Percentiles rank a stretch among this genome's conserved stretches.
These are phyloP conservation scores for Chromoteleia sp. DNA, from an alignment of 2,888 invertebrate species.

Conservation along the genomic window DNA sequence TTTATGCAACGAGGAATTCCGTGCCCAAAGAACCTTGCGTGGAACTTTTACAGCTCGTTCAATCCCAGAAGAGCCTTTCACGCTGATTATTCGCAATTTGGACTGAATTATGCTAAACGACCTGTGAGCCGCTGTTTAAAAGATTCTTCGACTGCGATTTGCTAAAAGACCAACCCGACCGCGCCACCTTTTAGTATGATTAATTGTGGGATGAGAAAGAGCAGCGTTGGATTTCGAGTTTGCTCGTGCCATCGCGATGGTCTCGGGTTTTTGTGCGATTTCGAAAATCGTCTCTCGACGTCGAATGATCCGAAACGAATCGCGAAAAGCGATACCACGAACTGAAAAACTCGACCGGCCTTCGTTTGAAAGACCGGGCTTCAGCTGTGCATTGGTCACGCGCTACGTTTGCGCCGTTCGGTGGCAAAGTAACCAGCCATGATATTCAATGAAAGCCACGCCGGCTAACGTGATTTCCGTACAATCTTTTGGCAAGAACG, in stretches of 20 bases:
- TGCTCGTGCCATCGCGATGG: conserved; percentile 50
- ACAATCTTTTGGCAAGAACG: conserved; percentile 19
- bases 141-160: neutral
- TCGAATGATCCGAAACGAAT: conserved; percentile 56
- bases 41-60: conserved; percentile 20
- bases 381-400: conserved; percentile 46
- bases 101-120: conserved; percentile 13
- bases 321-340: conserved; percentile 48
- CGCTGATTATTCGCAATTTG: conserved; percentile 5
- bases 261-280: conserved; percentile 25
- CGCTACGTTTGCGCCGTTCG: conserved; percentile 48
- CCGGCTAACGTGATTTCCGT: conserved; percentile 37
- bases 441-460: conserved; percentile 52
- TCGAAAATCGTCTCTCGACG: conserved; percentile 35
- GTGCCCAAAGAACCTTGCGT: neutral
- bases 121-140: neutral
- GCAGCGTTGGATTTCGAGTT: conserved; percentile 24
- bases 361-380: conserved; percentile 34
- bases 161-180: neutral
- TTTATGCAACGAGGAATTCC: conserved; percentile 23
- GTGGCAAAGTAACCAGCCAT: conserved; percentile 45
- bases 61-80: neutral
- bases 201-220: conserved; percentile 34
- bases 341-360: conserved; percentile 39
- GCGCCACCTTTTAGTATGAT: conserved; percentile 20